Evolutionary conservation across 2,113 vertebrate genomes (phyloP).

Genomic region (Dasyprocta punctata): DNA sequence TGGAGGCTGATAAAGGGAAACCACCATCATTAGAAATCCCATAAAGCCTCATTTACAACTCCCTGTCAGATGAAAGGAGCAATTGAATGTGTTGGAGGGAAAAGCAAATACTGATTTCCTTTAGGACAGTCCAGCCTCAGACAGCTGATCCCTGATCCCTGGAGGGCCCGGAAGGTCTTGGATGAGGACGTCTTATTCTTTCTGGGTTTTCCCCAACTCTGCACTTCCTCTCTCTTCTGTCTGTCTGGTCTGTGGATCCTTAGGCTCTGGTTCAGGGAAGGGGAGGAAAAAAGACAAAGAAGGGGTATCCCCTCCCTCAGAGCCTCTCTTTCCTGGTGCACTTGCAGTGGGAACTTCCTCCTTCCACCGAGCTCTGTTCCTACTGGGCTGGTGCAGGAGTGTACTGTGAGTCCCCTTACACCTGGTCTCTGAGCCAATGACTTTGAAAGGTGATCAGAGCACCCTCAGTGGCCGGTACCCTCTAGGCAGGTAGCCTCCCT

Average conservation of each 20-base stretch:
- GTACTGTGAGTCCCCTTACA: not conserved
- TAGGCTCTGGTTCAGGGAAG: not conserved
- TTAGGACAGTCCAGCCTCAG: not conserved
- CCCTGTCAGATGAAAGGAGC: slow-evolving; percentile 68
- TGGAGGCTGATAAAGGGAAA: slow-evolving; percentile 74
- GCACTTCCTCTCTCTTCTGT: not conserved
- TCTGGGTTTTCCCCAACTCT: not conserved
- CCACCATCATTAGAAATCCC: slow-evolving; percentile 70
- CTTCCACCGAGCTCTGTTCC: not conserved
- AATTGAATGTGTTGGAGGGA: slow-evolving; percentile 49
- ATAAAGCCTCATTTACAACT: slow-evolving; percentile 74
- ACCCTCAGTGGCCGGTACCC: not conserved
- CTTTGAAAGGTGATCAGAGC: not conserved
- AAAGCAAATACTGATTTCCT: slow-evolving; percentile 63
- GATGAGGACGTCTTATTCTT: not conserved
- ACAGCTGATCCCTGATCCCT: not conserved
- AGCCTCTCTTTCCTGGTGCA: not conserved
- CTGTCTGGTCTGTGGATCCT: not conserved
- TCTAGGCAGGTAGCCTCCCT: not conserved
- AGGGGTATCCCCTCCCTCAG: not conserved
- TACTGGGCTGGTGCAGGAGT: not conserved
- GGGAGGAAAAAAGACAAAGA: not conserved
- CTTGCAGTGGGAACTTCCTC: not conserved
- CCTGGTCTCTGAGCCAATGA: not conserved
- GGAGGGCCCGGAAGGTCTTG: not conserved